These are phyloP conservation scores for Micrastur ruficollis DNA, from an alignment of 2,797 vertebrate species.

Conservation along the genomic window DNA sequence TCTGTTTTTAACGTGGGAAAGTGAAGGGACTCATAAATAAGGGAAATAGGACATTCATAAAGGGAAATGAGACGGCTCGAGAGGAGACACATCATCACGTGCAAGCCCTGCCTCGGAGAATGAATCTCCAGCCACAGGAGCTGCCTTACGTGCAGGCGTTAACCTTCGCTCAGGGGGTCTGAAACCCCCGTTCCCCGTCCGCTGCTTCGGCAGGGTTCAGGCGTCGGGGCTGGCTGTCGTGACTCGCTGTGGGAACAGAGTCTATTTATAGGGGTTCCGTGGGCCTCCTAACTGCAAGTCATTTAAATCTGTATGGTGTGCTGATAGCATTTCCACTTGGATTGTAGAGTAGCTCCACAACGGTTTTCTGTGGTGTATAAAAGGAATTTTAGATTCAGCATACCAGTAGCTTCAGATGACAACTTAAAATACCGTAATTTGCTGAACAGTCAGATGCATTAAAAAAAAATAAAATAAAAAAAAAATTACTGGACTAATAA, in stretches of 20 bases:
- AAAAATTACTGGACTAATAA: background rate
- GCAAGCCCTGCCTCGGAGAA: background rate
- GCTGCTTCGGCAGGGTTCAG: no score
- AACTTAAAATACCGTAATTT: background rate
- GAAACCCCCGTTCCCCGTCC: fast-evolving
- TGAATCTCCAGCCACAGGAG: no score
- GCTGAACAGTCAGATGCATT: background rate
- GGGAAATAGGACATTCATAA: fast-evolving
- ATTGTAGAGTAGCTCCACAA: fast-evolving
- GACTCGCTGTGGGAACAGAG: fast-evolving
- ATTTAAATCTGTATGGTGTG: fast-evolving
- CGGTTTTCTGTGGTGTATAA: fast-evolving
- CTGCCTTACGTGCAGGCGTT: no score
- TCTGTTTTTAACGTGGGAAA: fast-evolving
- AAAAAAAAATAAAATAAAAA: background rate
- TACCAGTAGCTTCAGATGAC: fast-evolving
- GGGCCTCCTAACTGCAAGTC: fast-evolving
- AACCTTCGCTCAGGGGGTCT: background rate
- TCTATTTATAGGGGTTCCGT: background rate
- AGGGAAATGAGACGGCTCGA: fast-evolving
- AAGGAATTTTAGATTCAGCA: background rate
- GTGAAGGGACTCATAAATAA: background rate
- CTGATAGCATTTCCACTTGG: fast-evolving
- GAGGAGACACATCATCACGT: fast-evolving
- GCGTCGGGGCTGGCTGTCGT: fast-evolving